Base-by-base conservation (phyloP, 2,888 invertebrate species). In the Brachypalpus laphriformis region DNA sequence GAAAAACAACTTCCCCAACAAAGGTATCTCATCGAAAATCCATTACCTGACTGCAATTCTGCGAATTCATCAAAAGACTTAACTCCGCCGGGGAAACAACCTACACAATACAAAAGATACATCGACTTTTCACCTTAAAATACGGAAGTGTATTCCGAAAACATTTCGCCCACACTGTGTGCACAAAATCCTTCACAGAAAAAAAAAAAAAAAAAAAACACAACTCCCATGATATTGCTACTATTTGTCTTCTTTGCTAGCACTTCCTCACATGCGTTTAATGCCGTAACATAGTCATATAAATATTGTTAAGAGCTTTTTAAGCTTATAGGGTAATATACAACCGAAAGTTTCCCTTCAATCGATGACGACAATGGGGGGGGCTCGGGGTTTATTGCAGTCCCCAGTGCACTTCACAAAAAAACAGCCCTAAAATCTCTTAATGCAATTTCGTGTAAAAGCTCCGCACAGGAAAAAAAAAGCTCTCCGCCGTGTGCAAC, bases 321-420 rank as follows among this genome's bases (percentile, higher is more conserved):
- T 28, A 45, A 68, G 61, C 61, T 68, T 22, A 22, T 9, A 51
- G 49, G 49, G 61, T 59, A 40, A 68, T 49, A 66, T 7, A 37
- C 8, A 40, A 8, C 8, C 7, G 47, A 65, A 70, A 85, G 65
- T 81, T 85, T 76, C 51, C 65, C 76, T 76, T 57, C 51, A 85
- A 85, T 85, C 85, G 85, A 85, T 85, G 85, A 85, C 85, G 85
- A 85, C 81, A 76, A 81, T 81, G 85, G 71, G 74, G n/a, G n/a
- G n/a, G n/a, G n/a, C n/a, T n/a, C n/a, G n/a, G n/a, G 68, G 57
- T 28, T 51, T 57, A 14, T 31, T 61, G 47, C 66, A 85, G 63
- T 66, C 61, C 61, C 54, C 2, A 49, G 22, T 34, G 49, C 57
- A 66, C 34, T 31, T 59, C 47, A 31, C 51, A 54, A n/a, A 11